phyloP scores from a whole-genome alignment of 2,888 invertebrate species.

The Eulithis testata region DNA sequence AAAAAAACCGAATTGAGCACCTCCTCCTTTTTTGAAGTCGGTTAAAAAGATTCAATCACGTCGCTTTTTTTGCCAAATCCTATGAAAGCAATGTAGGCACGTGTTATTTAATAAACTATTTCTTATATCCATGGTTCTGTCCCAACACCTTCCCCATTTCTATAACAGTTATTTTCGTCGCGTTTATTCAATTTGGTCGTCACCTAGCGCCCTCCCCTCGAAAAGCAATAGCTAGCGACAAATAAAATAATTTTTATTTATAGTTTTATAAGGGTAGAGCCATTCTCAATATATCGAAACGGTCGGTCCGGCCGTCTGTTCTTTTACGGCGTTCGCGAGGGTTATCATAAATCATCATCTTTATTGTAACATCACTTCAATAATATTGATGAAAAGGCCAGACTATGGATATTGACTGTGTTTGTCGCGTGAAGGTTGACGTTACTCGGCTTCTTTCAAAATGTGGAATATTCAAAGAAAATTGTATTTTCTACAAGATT shows the following conservation, averaged over 20 bases:
- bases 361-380: conserved; percentile 43
- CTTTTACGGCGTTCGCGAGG: conserved; percentile 50
- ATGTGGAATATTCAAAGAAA: conserved; percentile 15
- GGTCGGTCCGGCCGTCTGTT: conserved; percentile 39
- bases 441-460: conserved; percentile 4
- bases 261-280: conserved; percentile 42
- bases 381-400: conserved; percentile 38
- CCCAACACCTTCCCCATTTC: conserved; percentile 2
- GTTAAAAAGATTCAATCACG: no score
- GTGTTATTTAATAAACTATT: no score
- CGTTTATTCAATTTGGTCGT: conserved; percentile 24
- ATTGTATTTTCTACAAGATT: not conserved
- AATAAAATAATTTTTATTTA: conserved; percentile 36
- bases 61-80: no score
- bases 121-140: not conserved
- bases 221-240: conserved; percentile 25
- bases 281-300: conserved; percentile 40
- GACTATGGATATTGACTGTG: conserved; percentile 25
- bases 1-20: no score
- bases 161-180: conserved; percentile 8
- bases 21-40: no score
- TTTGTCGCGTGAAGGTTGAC: conserved; percentile 22
- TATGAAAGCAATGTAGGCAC: no score
- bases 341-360: conserved; percentile 58
- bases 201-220: conserved; percentile 7